These are phyloP conservation scores for Ondatra zibethicus DNA, from an alignment of 2,113 vertebrate genomes.

Conservation along the genomic window DNA sequence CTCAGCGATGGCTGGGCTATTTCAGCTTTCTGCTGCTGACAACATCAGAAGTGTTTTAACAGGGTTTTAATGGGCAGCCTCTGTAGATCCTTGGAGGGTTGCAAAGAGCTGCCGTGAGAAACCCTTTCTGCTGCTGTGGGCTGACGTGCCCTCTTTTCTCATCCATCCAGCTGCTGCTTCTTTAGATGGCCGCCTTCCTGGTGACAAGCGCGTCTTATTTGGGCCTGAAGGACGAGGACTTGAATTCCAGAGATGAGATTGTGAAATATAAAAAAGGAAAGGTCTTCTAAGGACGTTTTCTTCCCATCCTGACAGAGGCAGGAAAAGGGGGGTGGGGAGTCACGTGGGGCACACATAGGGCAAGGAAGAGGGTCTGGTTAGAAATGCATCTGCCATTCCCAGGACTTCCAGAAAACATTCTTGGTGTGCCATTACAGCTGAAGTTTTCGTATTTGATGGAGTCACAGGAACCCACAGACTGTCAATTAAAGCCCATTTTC, in stretches of 20 bases:
- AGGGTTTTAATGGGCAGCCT: slow-evolving; percentile 99
- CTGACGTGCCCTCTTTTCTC: slow-evolving; percentile 92
- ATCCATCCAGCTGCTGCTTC: slow-evolving; percentile 85
- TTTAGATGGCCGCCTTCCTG: slow-evolving; percentile 78
- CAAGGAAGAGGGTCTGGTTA: slow-evolving; percentile 63
- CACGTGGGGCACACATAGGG: background rate
- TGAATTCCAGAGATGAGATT: slow-evolving; percentile 74
- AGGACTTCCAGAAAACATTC: slow-evolving; percentile 66
- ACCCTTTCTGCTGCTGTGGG: slow-evolving; percentile 87
- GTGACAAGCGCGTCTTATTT: slow-evolving; percentile 72
- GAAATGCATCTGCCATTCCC: slow-evolving; percentile 69
- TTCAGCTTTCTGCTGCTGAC: slow-evolving; percentile 92
- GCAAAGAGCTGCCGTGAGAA: slow-evolving; percentile 93
- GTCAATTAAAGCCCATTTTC: background rate
- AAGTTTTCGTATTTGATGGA: slow-evolving; percentile 34
- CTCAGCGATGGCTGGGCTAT: slow-evolving; percentile 87
- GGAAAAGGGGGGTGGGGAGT: slow-evolving; percentile 47
- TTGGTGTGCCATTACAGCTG: slow-evolving; percentile 9
- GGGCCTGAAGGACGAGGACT: slow-evolving; percentile 69
- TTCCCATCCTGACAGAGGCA: slow-evolving; percentile 76
- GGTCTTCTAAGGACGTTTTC: slow-evolving; percentile 80
- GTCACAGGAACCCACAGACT: slow-evolving; percentile 42
- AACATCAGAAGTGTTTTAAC: slow-evolving; percentile 99
- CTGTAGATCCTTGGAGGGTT: slow-evolving; percentile 94
- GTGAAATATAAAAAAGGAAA: slow-evolving; percentile 75